Base-by-base conservation (phyloP, 2,113 vertebrate species). In the Lagenorhynchus albirostris region DNA sequence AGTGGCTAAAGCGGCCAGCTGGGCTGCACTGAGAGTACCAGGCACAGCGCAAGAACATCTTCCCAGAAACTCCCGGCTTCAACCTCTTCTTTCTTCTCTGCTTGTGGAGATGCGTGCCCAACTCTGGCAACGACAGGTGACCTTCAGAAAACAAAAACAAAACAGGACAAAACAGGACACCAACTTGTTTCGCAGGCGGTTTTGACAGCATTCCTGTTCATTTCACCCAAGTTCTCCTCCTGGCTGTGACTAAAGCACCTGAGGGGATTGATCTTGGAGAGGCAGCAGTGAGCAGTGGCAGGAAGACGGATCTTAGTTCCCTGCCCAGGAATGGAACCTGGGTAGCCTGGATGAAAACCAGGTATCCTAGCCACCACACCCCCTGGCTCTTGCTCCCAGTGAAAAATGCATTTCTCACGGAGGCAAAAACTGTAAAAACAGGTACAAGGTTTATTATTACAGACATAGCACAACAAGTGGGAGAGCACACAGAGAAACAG, bases 21-120 rank as follows among this genome's bases (percentile, higher is more conserved):
- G 25, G 58, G 33, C 58, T 13, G 21, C 60, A 7, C 68, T 3
- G 4, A 67, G 44, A 68, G 70, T 9, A 31, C 70, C 60, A 68
- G 36, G 18, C 13, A 4, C 58, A 15, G 12, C 0, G 1, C 31
- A 6, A 44, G 58, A 17, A 12, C 1, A 5, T 20, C 14, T 80
- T 63, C 44, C n/a, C 2, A 5, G 9, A 50, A 17, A 25, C 2
- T 0, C 26, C 38, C 0, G 14, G 31, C 8, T 79, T n/a, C 53
- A 47, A n/a, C 23, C 38, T 50, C 2, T 31, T 41, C 53, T 53
- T 8, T 53, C 77, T 87, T 71, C n/a, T 80, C 63, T 44, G 53
- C 33, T 26, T 29, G 10, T 21, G 1, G 11, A n/a, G 25, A 73
- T 5, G 7, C n/a, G 29, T 2, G 2, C 36, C 36, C 53, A 70